Base-by-base conservation (phyloP, 2,797 vertebrate genomes). In the Acomys russatus region DNA sequence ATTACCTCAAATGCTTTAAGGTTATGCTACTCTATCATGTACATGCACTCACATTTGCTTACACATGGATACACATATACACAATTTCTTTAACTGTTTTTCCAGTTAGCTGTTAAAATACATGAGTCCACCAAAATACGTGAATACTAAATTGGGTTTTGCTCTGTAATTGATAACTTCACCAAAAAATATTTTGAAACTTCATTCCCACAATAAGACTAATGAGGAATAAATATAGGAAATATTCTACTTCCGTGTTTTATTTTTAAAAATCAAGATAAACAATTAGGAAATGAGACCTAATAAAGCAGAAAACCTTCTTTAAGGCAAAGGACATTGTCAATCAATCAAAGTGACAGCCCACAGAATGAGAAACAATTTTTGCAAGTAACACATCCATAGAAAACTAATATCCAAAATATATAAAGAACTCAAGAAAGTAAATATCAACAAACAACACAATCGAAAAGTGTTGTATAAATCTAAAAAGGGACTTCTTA, bases 201-300 rank as follows among this genome's bases (percentile, higher is more conserved):
- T 76, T 61, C 17, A 35, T 94, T 86, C 25, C 64, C 20, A 79
- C 1, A 63, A 35, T 66, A 91, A 22, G 83, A 63, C 8, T 91
- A 71, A 94, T 23, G 11, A 91, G 74, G 64, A n/a, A 73, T 87
- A 3, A 80, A 70, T 77, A 28, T 7, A 95, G 18, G 61, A 92
- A 76, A 14, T 38, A 85, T 44, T 73, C 11, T 68, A 35, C 11
- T 74, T 54, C 0, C 63, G 5, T 89, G 28, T 88, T 89, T 78
- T 4, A 79, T 77, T 70, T 70, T 70, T 35, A 56, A 78, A 78
- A 56, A 79, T 22, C 18, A 59, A 79, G 54, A 35, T 59, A 1
- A 79, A 79, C 18, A 80, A 35, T 80, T 59, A 35, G 35, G 22
- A 80, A 23, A 80, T 61, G 33, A 3, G 6, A 61, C 54, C 22